phyloP scores from a whole-genome alignment of 1,140 invertebrate genomes.

The Pseudomyrmex pallidus region DNA sequence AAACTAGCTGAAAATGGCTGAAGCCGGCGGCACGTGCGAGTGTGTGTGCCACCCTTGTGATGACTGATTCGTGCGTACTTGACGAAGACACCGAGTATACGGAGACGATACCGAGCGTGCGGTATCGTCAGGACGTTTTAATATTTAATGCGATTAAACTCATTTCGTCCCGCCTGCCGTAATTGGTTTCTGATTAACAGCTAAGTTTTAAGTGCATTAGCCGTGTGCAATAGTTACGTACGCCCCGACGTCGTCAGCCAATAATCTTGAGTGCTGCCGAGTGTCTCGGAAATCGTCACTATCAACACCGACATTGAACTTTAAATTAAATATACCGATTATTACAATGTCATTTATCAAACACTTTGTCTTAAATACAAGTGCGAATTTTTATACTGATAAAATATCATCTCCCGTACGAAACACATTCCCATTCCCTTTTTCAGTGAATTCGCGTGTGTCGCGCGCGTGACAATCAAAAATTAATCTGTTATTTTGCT shows the following conservation, averaged over 20 bases:
- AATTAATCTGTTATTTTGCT: slow-evolving; percentile 58
- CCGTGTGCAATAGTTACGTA: slow-evolving; percentile 66
- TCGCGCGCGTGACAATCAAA: slow-evolving; percentile 19
- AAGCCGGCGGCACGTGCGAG: slow-evolving; percentile 57
- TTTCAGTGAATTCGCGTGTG: neutral
- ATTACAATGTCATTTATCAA: neutral
- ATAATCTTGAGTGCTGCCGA: slow-evolving; percentile 64
- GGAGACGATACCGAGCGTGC: neutral
- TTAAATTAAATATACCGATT: slow-evolving; percentile 19
- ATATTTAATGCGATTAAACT: slow-evolving; percentile 85
- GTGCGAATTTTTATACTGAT: too few relatives aligned
- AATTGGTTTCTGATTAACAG: slow-evolving; percentile 85
- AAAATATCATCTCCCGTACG: too few relatives aligned
- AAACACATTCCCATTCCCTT: too few relatives aligned
- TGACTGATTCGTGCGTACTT: slow-evolving; percentile 51
- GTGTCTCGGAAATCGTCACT: neutral
- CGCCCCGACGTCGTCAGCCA: slow-evolving; percentile 52
- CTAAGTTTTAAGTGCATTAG: slow-evolving; percentile 81
- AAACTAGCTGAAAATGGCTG: slow-evolving; percentile 33
- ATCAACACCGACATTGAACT: neutral
- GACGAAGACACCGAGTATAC: slow-evolving; percentile 25
- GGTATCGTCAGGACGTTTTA: slow-evolving; percentile 80
- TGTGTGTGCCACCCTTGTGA: slow-evolving; percentile 49
- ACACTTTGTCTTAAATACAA: too few relatives aligned
- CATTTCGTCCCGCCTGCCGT: slow-evolving; percentile 78